Evolutionary conservation across 2,888 invertebrate species (phyloP).

Genomic region (Fragum sueziense): DNA sequence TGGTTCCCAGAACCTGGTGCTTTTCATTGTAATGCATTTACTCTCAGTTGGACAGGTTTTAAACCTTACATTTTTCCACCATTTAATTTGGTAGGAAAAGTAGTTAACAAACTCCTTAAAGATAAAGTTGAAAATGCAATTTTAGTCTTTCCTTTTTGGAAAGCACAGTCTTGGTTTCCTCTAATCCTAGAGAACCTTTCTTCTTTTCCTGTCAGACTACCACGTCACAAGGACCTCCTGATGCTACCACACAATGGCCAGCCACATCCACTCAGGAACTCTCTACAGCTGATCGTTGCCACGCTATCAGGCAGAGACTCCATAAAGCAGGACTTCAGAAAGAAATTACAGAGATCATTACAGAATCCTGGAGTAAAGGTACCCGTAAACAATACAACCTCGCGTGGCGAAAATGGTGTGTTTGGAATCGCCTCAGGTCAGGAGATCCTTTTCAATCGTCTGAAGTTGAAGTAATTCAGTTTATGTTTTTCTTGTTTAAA

Average conservation of each 20-base stretch:
- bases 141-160: no score
- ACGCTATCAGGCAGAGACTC: constrained; percentile 37
- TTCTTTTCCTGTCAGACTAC: constrained; percentile 44
- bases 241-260: constrained; percentile 5
- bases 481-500: constrained; percentile 19
- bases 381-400: constrained; percentile 37
- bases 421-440: constrained; percentile 24
- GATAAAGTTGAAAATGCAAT: constrained; percentile 46
- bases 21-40: constrained; percentile 26
- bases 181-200: constrained; percentile 25
- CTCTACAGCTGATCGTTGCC: constrained; percentile 24
- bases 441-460: constrained; percentile 16
- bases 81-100: constrained; percentile 42
- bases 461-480: constrained; percentile 22
- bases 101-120: constrained; percentile 35
- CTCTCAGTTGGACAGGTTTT: constrained; percentile 15
- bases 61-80: constrained; percentile 48
- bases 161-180: no score
- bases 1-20: constrained; percentile 34
- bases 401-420: constrained; percentile 24
- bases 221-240: constrained; percentile 41
- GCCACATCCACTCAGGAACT: constrained; percentile 24
- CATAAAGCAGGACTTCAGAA: constrained; percentile 20
- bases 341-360: constrained; percentile 18
- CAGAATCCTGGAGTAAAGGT: constrained; percentile 28